These are phyloP conservation scores for Alca torda DNA, from an alignment of 2,797 vertebrate species.

Conservation along the genomic window DNA sequence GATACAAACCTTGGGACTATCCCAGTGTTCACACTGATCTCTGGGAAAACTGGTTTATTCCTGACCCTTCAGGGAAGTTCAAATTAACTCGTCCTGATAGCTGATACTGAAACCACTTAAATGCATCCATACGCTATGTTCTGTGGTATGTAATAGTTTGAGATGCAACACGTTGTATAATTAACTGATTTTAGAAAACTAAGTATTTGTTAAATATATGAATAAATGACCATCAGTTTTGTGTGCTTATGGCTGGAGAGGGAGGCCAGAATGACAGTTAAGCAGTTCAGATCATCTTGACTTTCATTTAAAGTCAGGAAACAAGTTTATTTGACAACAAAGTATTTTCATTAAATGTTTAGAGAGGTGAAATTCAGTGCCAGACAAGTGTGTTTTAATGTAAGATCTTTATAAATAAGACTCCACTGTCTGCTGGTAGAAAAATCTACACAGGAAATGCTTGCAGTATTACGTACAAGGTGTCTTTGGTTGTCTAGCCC, in stretches of 20 bases:
- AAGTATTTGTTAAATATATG: not conserved
- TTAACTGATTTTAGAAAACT: not conserved
- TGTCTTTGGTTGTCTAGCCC: not conserved
- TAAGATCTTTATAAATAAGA: not conserved
- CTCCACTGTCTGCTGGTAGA: not conserved
- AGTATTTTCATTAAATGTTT: not conserved
- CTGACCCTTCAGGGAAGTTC: slow-evolving; percentile 90
- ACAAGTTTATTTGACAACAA: not conserved
- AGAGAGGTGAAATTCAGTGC: not conserved
- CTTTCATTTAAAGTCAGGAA: not conserved
- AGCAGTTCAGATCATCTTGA: not conserved
- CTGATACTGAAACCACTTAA: slow-evolving; percentile 14
- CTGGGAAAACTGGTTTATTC: slow-evolving; percentile 96
- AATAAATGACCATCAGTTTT: not conserved
- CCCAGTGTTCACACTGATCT: slow-evolving; percentile 87
- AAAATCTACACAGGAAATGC: not conserved
- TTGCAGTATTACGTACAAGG: not conserved
- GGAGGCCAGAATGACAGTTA: not conserved
- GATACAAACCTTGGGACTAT: slow-evolving; percentile 94
- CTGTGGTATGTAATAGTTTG: not conserved
- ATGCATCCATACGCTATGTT: not conserved
- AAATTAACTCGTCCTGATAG: slow-evolving; percentile 79
- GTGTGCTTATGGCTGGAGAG: not conserved
- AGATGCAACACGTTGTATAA: not conserved
- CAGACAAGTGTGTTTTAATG: not conserved